Base-by-base conservation (phyloP, 2,113 vertebrate genomes). In the Blennius ocellaris region DNA sequence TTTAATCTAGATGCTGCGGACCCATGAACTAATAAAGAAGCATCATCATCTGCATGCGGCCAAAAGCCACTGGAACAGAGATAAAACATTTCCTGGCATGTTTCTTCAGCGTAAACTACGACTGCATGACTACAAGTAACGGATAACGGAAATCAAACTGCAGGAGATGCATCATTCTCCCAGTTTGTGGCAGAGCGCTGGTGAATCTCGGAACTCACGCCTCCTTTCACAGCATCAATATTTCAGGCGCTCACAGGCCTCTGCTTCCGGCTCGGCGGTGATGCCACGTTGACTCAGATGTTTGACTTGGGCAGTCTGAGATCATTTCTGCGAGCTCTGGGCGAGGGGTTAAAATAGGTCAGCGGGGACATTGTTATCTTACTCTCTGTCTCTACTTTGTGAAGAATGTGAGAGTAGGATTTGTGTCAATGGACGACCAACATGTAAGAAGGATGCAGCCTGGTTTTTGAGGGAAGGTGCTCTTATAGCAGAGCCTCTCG, bases 161-260 rank as follows among this genome's bases (percentile, higher is more conserved):
- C 3, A 56, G 63, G 52, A 74, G 51, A 65, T 40, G 55, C 37
- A 47, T 68, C 0, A 41, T 69, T 40, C 45, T 38, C 53, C 9
- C 40, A 16, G 16, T 59, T 50, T 66, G 50, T 10, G 21, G 51
- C 57, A 15, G 14, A 60, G 69, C 7, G 3, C 70, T 65, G 16
- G 56, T 6, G 56, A 76, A 65, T 74, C 75, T 71, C 56, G 64
- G 56, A 77, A 40, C 73, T 80, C 57, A 71, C 21, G 78, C 69
- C 71, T 89, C 69, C 80, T 90, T 88, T 74, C 78, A 84, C 68
- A 65, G 75, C 83, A 91, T 91, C 76, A 87, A 90, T 90, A 89
- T 91, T 91, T 88, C 11, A 90, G 21, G 39, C 39, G 50, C 65
- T 68, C 67, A 41, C 50, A 60, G 53, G 67, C 71, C 65, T 59